Conservation (phyloP, 2,113 vertebrate species). For the Halichoeres trimaculatus region DNA sequence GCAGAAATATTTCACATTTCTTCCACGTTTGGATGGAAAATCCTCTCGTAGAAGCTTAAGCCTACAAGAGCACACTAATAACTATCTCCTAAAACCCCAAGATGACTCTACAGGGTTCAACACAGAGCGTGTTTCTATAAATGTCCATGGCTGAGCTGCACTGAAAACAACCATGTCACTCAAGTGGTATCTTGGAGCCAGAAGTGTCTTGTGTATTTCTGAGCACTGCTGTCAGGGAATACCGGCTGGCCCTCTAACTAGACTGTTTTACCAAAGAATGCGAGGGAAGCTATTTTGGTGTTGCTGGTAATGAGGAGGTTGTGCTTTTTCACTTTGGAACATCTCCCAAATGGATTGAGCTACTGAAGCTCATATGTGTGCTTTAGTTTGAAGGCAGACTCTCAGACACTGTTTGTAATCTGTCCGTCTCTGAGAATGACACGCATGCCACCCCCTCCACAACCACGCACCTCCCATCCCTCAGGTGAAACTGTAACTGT, state of each 20-base stretch:
- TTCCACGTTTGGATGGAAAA: neutral
- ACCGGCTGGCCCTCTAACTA: constrained; percentile 29
- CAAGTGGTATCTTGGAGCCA: constrained; percentile 2
- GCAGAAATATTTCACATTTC: neutral
- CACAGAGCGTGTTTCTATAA: neutral
- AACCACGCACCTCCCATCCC: neutral
- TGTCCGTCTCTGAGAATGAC: neutral
- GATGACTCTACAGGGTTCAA: neutral
- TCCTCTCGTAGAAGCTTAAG: neutral
- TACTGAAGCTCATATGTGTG: constrained; percentile 26
- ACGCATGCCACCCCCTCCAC: neutral
- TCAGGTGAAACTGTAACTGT: constrained; percentile 6
- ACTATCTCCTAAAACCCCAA: neutral
- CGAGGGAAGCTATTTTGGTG: constrained; percentile 56
- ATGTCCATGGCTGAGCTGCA: neutral
- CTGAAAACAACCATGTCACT: constrained; percentile 3
- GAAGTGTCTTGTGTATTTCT: constrained; percentile 42
- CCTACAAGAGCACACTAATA: neutral
- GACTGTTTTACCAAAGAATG: constrained; percentile 60
- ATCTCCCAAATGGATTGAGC: constrained; percentile 32
- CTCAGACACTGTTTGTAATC: constrained; percentile 1
- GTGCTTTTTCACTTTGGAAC: constrained; percentile 47
- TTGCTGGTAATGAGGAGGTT: constrained; percentile 58
- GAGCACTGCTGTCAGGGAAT: constrained; percentile 47
- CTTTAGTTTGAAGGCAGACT: neutral